Percentiles rank a stretch among this genome's conserved stretches.
Conservation (phyloP, 2,797 vertebrate genomes). For the Manis pentadactyla region DNA sequence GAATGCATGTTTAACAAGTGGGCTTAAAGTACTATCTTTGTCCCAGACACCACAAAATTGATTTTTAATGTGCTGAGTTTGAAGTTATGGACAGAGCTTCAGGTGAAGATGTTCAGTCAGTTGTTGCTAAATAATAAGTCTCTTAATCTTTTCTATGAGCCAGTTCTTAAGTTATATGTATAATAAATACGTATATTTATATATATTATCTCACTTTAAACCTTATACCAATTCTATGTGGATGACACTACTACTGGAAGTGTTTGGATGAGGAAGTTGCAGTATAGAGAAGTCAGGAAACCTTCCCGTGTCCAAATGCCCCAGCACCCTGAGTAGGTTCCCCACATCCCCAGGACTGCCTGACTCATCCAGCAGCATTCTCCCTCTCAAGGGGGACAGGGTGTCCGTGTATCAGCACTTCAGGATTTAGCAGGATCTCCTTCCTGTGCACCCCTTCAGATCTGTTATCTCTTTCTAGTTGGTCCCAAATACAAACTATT, state of each 20-base stretch:
- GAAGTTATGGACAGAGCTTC: not conserved
- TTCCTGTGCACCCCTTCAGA: not conserved
- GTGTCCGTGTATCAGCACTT: not conserved
- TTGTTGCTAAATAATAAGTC: not conserved
- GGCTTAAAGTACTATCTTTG: not conserved
- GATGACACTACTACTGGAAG: not conserved
- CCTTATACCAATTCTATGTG: not conserved
- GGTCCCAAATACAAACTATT: not conserved
- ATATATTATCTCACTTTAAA: not conserved
- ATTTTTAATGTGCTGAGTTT: not conserved
- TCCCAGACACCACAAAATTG: not conserved
- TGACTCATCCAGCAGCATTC: not conserved
- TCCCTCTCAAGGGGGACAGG: not conserved
- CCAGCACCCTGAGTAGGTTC: not conserved
- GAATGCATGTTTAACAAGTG: not conserved
- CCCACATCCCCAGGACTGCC: not conserved
- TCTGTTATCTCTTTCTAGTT: not conserved
- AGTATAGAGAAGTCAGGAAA: not conserved
- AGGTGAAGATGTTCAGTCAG: not conserved
- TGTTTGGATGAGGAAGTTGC: not conserved
- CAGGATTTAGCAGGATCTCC: not conserved
- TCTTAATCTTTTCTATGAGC: not conserved
- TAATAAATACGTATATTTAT: not conserved
- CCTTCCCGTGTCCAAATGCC: not conserved
- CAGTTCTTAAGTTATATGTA: not conserved